phyloP scores from a whole-genome alignment of 37 sponge, comb jelly and placozoan genomes.

The Tethya wilhelma region DNA sequence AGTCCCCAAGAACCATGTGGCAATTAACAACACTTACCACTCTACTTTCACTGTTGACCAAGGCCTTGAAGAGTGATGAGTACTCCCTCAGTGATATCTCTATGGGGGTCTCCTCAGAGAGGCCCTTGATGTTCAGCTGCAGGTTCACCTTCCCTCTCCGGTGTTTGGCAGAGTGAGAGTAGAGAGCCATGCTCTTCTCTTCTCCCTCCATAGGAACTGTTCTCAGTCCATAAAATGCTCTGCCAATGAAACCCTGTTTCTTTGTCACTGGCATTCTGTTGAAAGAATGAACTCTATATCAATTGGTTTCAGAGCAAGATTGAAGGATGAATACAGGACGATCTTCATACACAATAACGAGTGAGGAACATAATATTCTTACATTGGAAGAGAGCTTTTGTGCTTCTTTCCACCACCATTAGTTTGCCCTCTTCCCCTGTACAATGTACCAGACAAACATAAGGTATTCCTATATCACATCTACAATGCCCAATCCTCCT shows the following conservation, averaged over 20 bases:
- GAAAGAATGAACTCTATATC: too few species aligned
- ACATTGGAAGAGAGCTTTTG: too few species aligned
- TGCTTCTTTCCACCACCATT: too few species aligned
- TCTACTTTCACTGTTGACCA: constrained; percentile 8
- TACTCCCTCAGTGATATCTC: constrained; percentile 3
- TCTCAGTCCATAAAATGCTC: constrained; percentile 34
- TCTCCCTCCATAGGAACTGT: constrained; percentile 23
- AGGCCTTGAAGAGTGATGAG: background rate
- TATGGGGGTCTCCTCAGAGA: background rate
- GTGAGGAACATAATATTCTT: background rate
- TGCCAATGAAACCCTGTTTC: constrained; percentile 67
- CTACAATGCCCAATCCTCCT: background rate
- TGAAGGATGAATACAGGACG: background rate
- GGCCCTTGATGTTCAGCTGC: constrained; percentile 27
- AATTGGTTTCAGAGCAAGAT: background rate
- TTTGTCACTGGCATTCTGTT: too few species aligned
- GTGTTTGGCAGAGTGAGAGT: constrained; percentile 45
- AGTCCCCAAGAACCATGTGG: too few species aligned
- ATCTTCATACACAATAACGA: background rate
- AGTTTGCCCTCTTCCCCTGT: constrained; percentile 26
- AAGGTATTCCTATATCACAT: background rate
- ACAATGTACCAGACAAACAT: too few species aligned
- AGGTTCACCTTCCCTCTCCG: constrained; percentile 26
- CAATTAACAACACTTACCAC: background rate
- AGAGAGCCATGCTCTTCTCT: constrained; percentile 19